A percentile compares a stretch with the other conserved stretches of the same genome.
Conservation (phyloP, 1,140 invertebrate species). For the Drosophila busckii region DNA sequence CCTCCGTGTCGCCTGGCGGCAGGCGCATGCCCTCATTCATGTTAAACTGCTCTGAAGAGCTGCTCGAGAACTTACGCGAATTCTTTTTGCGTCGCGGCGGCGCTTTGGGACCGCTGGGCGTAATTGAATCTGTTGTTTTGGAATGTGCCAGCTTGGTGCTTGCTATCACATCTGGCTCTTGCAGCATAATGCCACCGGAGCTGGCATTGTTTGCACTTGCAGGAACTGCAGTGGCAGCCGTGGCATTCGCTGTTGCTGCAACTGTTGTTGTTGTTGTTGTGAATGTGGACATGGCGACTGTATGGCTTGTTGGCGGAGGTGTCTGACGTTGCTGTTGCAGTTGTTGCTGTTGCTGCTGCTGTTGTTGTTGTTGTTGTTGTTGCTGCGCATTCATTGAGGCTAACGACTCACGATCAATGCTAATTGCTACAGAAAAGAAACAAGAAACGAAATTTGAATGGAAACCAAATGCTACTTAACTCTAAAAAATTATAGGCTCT, state of each 20-base stretch:
- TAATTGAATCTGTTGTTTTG: constrained; percentile 78
- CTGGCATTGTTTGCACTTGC: neutral
- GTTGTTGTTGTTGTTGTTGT: constrained; percentile 38
- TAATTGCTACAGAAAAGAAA: constrained; percentile 48
- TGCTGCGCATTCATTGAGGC: constrained; percentile 61
- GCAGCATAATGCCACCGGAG: constrained; percentile 79
- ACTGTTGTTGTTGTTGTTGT: constrained; percentile 20
- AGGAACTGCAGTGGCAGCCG: neutral
- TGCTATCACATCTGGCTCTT: constrained; percentile 95
- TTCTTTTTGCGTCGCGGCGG: constrained; percentile 91
- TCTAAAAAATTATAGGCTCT: too few species aligned
- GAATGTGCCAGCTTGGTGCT: constrained; percentile 88
- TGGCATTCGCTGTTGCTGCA: constrained; percentile 25
- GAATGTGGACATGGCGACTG: constrained; percentile 3
- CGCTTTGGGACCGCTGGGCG: constrained; percentile 83
- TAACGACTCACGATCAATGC: constrained; percentile 71
- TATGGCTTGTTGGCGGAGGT: constrained; percentile 14
- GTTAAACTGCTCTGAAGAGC: constrained; percentile 77
- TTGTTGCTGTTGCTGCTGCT: constrained; percentile 29
- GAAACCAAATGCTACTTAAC: constrained; percentile 14
- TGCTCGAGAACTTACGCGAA: constrained; percentile 80
- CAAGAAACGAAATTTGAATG: neutral
- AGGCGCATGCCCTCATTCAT: constrained; percentile 56
- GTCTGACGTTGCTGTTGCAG: constrained; percentile 39
- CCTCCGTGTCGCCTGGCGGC: constrained; percentile 54